A percentile compares a stretch with the other conserved stretches of the same genome.
phyloP scores from a whole-genome alignment of 2,888 invertebrate species.

The Lithophane socia region DNA sequence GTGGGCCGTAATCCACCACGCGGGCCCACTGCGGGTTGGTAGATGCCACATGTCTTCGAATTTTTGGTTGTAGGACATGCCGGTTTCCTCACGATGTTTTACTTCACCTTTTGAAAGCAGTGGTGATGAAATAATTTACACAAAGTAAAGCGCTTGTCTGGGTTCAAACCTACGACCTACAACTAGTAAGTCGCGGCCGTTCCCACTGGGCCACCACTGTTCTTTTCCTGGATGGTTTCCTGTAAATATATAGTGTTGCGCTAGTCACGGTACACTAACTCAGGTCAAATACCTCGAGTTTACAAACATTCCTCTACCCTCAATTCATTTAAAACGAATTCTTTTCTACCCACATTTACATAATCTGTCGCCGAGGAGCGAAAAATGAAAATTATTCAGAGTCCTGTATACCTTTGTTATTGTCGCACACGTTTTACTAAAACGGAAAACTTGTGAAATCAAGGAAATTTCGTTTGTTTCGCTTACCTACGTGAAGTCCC shows the following conservation, averaged over 20 bases:
- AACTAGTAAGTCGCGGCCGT: too few species aligned
- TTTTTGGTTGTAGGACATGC: too few species aligned
- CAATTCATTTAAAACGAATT: constrained; percentile 60
- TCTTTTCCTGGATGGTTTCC: neutral
- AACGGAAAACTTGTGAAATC: constrained; percentile 33
- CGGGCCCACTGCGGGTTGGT: too few species aligned
- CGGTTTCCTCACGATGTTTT: too few species aligned
- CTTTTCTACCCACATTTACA: constrained; percentile 55
- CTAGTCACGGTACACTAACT: constrained; percentile 22
- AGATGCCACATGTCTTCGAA: too few species aligned
- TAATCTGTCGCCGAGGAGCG: constrained; percentile 49
- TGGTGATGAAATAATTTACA: too few species aligned
- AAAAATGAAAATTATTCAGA: constrained; percentile 60
- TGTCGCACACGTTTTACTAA: constrained; percentile 43
- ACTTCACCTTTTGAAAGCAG: too few species aligned
- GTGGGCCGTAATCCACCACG: too few species aligned
- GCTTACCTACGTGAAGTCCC: constrained; percentile 7
- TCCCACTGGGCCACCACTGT: too few species aligned
- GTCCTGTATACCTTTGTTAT: constrained; percentile 51
- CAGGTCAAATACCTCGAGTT: too few species aligned
- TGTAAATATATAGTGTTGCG: neutral
- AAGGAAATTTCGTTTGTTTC: neutral
- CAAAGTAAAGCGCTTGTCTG: too few species aligned
- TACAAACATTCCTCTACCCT: constrained; percentile 40
- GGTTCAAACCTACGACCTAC: too few species aligned